Percentiles rank a stretch among this genome's conserved stretches.
phyloP scores from a whole-genome alignment of 2,888 invertebrate species.

The Tachystola acroxantha region DNA sequence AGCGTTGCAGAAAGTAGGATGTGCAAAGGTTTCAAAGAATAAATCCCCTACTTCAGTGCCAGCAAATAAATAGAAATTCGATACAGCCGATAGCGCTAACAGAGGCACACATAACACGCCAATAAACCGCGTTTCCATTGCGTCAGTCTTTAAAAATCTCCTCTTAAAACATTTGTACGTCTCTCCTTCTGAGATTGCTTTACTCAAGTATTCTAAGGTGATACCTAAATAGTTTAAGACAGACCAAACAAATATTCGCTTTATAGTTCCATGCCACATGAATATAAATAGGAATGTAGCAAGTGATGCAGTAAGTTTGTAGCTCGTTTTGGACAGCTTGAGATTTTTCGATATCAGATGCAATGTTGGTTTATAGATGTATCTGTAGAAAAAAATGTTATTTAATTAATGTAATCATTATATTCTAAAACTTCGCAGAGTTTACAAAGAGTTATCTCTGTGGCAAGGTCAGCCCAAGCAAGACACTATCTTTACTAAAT shows the following conservation, averaged over 20 bases:
- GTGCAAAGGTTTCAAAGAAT: constrained; percentile 79
- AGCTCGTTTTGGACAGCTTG: constrained; percentile 49
- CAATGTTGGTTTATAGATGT: constrained; percentile 87
- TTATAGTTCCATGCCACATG: constrained; percentile 92
- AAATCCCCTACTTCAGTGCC: constrained; percentile 85
- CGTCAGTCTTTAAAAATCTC: constrained; percentile 48
- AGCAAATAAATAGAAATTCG: constrained; percentile 93
- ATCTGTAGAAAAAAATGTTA: constrained; percentile 69
- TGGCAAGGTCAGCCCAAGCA: too few species aligned
- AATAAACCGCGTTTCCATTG: constrained; percentile 79
- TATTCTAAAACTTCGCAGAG: too few species aligned
- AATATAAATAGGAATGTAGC: constrained; percentile 90
- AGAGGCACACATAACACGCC: constrained; percentile 85
- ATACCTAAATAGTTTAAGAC: constrained; percentile 90
- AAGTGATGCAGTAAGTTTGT: constrained; percentile 84
- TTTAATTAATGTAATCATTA: too few species aligned
- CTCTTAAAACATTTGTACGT: constrained; percentile 63
- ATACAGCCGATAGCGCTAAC: constrained; percentile 87
- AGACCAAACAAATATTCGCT: constrained; percentile 91
- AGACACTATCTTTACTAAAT: too few species aligned
- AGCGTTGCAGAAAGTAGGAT: constrained; percentile 47
- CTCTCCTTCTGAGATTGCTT: constrained; percentile 57
- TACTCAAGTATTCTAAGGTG: constrained; percentile 82
- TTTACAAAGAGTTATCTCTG: too few species aligned
- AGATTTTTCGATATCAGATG: constrained; percentile 39